Conservation (phyloP, 2,113 vertebrate species). For the Periophthalmodon schlosseri region DNA sequence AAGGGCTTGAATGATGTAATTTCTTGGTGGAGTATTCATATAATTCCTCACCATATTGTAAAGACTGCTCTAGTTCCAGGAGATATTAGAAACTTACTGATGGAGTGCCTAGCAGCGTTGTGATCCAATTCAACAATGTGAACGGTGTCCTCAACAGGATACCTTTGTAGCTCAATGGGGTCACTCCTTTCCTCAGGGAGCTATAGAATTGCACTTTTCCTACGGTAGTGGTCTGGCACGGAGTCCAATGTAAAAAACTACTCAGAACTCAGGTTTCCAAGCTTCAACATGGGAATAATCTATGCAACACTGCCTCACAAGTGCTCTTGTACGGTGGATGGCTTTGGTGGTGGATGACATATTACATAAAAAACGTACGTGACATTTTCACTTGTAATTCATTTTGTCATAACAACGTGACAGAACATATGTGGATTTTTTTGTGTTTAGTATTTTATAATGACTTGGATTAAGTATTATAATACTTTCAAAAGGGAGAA, state of each 20-base stretch:
- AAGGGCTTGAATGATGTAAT: background rate
- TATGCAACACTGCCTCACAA: background rate
- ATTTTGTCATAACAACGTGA: too few species aligned
- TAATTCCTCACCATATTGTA: background rate
- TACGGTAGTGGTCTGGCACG: constrained; percentile 40
- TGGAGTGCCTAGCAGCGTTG: constrained; percentile 34
- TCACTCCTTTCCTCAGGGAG: constrained; percentile 57
- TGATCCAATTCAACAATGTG: constrained; percentile 64
- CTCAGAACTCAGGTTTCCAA: constrained; percentile 10
- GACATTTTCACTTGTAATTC: too few species aligned
- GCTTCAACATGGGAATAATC: constrained; percentile 13
- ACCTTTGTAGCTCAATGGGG: constrained; percentile 61
- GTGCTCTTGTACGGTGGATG: background rate
- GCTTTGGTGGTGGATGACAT: too few species aligned
- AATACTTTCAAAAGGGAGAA: too few species aligned
- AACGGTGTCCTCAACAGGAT: constrained; percentile 71
- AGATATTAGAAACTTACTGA: constrained; percentile 50
- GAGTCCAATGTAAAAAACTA: constrained; percentile 16
- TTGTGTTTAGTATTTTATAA: too few species aligned
- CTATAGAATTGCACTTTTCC: constrained; percentile 69
- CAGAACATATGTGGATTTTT: too few species aligned
- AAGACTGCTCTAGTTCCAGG: constrained; percentile 13
- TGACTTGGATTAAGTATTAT: too few species aligned
- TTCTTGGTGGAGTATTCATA: background rate
- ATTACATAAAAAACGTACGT: background rate